A percentile compares a stretch with the other conserved stretches of the same genome.
Evolutionary conservation across 2,888 invertebrate genomes (phyloP).

Genomic region (Erannis defoliaria): DNA sequence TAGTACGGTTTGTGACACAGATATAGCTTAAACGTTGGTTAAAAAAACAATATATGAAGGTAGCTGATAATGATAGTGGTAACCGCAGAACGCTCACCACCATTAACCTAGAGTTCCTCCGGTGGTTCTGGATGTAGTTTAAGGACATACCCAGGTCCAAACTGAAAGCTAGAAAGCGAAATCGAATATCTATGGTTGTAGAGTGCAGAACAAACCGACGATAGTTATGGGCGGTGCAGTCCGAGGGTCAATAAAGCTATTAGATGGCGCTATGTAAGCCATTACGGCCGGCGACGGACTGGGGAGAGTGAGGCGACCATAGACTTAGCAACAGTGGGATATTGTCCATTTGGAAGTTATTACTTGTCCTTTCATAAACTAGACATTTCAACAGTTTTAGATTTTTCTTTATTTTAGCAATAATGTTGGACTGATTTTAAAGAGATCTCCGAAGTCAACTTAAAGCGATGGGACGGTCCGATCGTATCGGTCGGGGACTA

Average conservation of each 20-base stretch:
- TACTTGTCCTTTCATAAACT: too few species aligned
- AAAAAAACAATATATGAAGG: not conserved
- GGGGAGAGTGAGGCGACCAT: constrained; percentile 51
- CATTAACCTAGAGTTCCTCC: too few species aligned
- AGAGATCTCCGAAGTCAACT: too few species aligned
- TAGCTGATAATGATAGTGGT: not conserved
- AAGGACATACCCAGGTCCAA: too few species aligned
- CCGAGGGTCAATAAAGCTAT: constrained; percentile 75
- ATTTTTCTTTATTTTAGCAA: too few species aligned
- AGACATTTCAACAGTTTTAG: too few species aligned
- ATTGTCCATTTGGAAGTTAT: not conserved
- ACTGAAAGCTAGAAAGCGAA: not conserved
- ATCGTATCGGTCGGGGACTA: too few species aligned
- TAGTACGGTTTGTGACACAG: constrained; percentile 8
- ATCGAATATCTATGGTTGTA: constrained; percentile 8
- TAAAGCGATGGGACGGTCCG: too few species aligned
- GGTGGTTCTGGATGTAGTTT: too few species aligned
- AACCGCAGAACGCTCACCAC: too few species aligned
- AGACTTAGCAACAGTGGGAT: not conserved
- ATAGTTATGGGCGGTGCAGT: constrained; percentile 40
- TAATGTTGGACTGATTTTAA: too few species aligned
- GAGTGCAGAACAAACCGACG: constrained; percentile 26
- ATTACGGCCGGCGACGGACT: constrained; percentile 62
- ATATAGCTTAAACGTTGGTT: not conserved
- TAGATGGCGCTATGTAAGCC: constrained; percentile 67